These are phyloP conservation scores for Heliconius ethilla DNA, from an alignment of 2,888 invertebrate genomes.

Conservation along the genomic window DNA sequence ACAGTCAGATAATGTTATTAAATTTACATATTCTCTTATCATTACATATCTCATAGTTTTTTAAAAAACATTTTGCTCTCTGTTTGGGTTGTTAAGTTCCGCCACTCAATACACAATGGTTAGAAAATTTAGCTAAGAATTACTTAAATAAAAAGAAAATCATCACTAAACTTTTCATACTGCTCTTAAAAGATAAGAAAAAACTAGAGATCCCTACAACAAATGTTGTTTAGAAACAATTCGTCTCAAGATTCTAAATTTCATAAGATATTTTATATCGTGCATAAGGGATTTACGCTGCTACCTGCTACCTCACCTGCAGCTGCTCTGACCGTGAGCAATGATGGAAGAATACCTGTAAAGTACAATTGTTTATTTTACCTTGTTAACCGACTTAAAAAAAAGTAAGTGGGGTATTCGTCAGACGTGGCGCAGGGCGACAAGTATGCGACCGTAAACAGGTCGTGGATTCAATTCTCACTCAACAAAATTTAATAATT, in stretches of 20 bases:
- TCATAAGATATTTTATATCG: conserved; percentile 35
- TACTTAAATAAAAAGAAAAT: too few species aligned
- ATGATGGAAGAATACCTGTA: conserved; percentile 39
- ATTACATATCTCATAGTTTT: too few species aligned
- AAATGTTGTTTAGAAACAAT: conserved; percentile 23
- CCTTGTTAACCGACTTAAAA: neutral
- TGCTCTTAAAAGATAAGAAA: neutral
- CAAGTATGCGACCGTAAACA: neutral
- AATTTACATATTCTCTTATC: too few species aligned
- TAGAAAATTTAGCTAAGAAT: too few species aligned
- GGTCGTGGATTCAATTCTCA: neutral
- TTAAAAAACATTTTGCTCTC: too few species aligned
- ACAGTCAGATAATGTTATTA: too few species aligned
- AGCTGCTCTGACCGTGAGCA: conserved; percentile 43
- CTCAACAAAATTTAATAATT: neutral
- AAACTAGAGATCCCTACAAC: neutral
- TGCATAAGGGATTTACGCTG: conserved; percentile 41
- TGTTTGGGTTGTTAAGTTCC: too few species aligned
- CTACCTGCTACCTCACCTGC: conserved; percentile 42
- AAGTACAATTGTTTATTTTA: conserved; percentile 25
- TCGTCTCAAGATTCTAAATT: conserved; percentile 25
- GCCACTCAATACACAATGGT: too few species aligned
- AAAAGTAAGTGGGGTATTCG: too few species aligned
- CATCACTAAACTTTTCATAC: too few species aligned
- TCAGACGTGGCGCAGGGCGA: neutral